Conservation (phyloP, 1,140 invertebrate genomes). For the Tetramorium alpestre region DNA sequence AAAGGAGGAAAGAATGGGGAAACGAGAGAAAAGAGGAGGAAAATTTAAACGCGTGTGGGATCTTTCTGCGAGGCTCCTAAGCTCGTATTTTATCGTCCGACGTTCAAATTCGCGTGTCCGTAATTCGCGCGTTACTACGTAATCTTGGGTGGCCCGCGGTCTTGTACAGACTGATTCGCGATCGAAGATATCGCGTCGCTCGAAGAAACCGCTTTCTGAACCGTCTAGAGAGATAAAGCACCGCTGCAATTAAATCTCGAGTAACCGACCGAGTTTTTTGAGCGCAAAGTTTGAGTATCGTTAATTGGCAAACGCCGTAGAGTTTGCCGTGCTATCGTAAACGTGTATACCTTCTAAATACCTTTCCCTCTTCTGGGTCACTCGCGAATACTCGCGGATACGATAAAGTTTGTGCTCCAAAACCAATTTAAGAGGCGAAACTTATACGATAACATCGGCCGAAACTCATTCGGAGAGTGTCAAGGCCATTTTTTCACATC, state of each 20-base stretch:
- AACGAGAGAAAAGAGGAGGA: slow-evolving; percentile 33
- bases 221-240: slow-evolving; percentile 9
- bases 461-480: slow-evolving; percentile 8
- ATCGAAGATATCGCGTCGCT: slow-evolving; percentile 31
- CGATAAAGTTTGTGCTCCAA: slow-evolving; percentile 32
- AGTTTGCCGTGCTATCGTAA: slow-evolving; percentile 44
- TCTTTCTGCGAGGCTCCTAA: neutral
- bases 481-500: slow-evolving; percentile 25
- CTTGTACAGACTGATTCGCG: slow-evolving; percentile 41
- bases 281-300: slow-evolving; percentile 51
- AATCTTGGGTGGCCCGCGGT: slow-evolving; percentile 21
- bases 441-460: slow-evolving; percentile 40
- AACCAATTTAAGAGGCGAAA: slow-evolving; percentile 54
- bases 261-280: slow-evolving; percentile 44
- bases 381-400: slow-evolving; percentile 34
- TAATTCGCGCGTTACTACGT: slow-evolving; percentile 50
- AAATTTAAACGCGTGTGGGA: slow-evolving; percentile 31
- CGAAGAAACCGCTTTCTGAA: slow-evolving; percentile 22
- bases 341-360: slow-evolving; percentile 49
- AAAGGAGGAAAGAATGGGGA: neutral
- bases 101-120: slow-evolving; percentile 46
- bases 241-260: slow-evolving; percentile 50
- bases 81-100: slow-evolving; percentile 29
- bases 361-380: slow-evolving; percentile 32
- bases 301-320: slow-evolving; percentile 50